phyloP scores from a whole-genome alignment of 2,888 invertebrate genomes.

The Pedicia rivosa region DNA sequence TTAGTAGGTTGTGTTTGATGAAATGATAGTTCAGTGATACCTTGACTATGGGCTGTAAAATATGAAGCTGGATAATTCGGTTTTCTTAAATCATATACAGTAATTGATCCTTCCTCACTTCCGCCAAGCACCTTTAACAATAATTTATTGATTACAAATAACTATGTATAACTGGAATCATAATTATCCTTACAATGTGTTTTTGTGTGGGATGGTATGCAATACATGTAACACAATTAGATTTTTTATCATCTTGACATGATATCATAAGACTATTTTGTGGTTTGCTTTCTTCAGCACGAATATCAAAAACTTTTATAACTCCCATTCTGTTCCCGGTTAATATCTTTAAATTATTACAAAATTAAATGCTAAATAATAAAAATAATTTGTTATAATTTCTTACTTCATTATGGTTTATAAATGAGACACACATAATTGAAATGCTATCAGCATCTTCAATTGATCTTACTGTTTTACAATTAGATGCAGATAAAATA shows the following conservation, averaged over 20 bases:
- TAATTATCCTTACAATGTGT: slow-evolving; percentile 43
- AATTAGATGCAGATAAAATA: slow-evolving; percentile 32
- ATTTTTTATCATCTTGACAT: slow-evolving; percentile 42
- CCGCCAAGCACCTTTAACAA: slow-evolving; percentile 45
- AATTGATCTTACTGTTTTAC: slow-evolving; percentile 27
- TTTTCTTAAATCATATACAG: slow-evolving; percentile 80
- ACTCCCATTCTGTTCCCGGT: slow-evolving; percentile 79
- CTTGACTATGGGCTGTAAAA: slow-evolving; percentile 56
- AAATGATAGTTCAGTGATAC: slow-evolving; percentile 74
- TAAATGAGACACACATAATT: slow-evolving; percentile 56
- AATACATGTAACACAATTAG: slow-evolving; percentile 52
- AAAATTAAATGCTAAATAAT: neutral
- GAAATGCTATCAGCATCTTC: slow-evolving; percentile 70
- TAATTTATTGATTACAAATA: neutral
- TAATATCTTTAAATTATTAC: slow-evolving; percentile 38
- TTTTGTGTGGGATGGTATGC: slow-evolving; percentile 75
- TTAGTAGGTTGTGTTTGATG: slow-evolving; percentile 76
- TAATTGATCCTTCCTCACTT: slow-evolving; percentile 70
- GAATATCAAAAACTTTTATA: slow-evolving; percentile 78
- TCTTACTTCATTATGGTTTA: slow-evolving; percentile 43
- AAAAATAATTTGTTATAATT: neutral
- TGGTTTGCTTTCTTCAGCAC: slow-evolving; percentile 45
- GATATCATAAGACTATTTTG: slow-evolving; percentile 55
- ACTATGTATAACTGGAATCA: neutral
- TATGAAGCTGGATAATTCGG: slow-evolving; percentile 69